A percentile compares a stretch with the other conserved stretches of the same genome.
Conservation (phyloP, 2,888 invertebrate genomes). For the Ischnura elegans region DNA sequence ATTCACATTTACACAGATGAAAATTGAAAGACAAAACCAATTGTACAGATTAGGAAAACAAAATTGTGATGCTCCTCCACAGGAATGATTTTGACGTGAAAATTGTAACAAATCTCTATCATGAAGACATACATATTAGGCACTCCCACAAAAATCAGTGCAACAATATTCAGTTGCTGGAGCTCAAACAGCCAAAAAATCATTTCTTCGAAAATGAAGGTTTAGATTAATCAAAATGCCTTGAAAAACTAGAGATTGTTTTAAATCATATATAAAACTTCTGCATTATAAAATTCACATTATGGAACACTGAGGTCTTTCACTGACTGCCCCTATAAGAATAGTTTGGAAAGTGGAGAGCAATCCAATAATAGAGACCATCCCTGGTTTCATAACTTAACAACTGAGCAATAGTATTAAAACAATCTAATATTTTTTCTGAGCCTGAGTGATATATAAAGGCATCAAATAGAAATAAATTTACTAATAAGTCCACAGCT, state of each 20-base stretch:
- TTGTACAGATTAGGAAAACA: neutral
- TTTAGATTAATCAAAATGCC: neutral
- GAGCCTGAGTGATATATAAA: constrained; percentile 18
- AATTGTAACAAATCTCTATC: neutral
- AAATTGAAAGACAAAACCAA: constrained; percentile 14
- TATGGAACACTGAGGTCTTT: neutral
- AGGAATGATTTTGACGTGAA: neutral
- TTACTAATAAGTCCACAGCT: constrained; percentile 22
- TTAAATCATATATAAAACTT: constrained; percentile 7
- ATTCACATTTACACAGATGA: neutral
- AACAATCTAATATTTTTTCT: neutral
- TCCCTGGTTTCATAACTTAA: neutral
- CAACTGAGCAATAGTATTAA: constrained; percentile 1
- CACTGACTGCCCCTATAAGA: neutral
- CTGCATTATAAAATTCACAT: neutral
- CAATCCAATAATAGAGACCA: neutral
- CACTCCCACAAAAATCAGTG: neutral
- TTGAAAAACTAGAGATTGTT: neutral
- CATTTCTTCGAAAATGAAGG: neutral
- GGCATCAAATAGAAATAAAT: constrained; percentile 31
- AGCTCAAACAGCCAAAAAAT: neutral
- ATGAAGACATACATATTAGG: neutral
- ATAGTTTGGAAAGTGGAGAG: constrained; percentile 2
- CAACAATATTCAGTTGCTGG: neutral
- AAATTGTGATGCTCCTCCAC: neutral